Evolutionary conservation across 1,140 invertebrate genomes (phyloP), one percentile per base, ranked within the genome.

Genomic region (Drosophila bifasciata): DNA sequence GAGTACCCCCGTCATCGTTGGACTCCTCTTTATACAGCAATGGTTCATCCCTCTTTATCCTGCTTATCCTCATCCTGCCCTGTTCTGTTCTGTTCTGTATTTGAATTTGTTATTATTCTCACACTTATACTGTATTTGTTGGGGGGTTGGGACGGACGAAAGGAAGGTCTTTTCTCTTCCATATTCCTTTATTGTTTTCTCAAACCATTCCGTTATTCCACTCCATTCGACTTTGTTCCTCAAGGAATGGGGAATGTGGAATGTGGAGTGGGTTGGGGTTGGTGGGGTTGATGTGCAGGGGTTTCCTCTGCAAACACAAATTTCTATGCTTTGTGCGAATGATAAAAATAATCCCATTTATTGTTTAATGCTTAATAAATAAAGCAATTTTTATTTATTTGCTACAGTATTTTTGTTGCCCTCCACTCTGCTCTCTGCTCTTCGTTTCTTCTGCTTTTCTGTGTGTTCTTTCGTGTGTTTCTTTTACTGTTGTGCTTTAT

Each of bases 301-400:
- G 19, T 3, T 2, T 19, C 45, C 39, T 46, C 49, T 52, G 48
- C n/a, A 59, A 56, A 41, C 46, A 68, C 45, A 75, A 77, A 79
- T 55, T 56, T 41, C 61, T 72, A 63, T 79, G 69, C 62, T 40
- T 13, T 58, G n/a, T n/a, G 70, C 51, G 63, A 53, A 61, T 83
- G 75, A 79, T 88, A 86, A 88, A 86, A 88, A 83, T 88, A 88
- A 88, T 88, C 67, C 79, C 83, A 89, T 88, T 88, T 88, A 88
- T 88, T 88, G 83, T 88, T 89, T 88, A 88, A 88, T 88, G 84
- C 84, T 89, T 89, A 88, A 88, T 88, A 89, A 89, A 88, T 89
- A 88, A 88, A 88, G 84, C 83, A 88, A 88, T 88, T 88, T 83
- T 88, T 88, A 88, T 88, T 88, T 88, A 88, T 88, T 88, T 83